phyloP scores from a whole-genome alignment of 2,888 invertebrate genomes.

The Sialis fuliginosa region DNA sequence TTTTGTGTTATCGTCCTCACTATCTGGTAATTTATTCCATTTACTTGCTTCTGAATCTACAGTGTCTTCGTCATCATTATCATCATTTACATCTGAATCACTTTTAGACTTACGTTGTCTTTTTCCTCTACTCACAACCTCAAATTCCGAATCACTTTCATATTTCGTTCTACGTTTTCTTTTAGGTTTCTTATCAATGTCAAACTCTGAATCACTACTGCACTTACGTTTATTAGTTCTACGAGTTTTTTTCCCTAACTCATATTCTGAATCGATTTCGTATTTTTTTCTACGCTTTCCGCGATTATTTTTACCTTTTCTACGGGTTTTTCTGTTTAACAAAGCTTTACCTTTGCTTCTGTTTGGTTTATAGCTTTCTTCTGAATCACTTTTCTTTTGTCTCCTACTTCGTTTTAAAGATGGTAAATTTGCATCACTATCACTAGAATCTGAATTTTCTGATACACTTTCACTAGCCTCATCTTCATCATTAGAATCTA shows the following conservation, averaged over 20 bases:
- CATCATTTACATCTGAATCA: background rate
- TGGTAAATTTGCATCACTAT: slow-evolving; percentile 10
- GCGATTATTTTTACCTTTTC: slow-evolving; percentile 11
- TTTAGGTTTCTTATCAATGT: slow-evolving; percentile 4
- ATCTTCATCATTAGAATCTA: slow-evolving; percentile 1
- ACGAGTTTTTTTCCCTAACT: slow-evolving; percentile 8
- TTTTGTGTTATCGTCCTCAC: background rate
- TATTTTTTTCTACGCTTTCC: slow-evolving; percentile 11
- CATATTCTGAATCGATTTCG: slow-evolving; percentile 14
- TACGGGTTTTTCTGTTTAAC: slow-evolving; percentile 16
- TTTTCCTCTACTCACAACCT: background rate
- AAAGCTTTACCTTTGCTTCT: slow-evolving; percentile 19
- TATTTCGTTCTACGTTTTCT: background rate
- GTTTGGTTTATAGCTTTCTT: slow-evolving; percentile 34
- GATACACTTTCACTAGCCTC: slow-evolving; percentile 1
- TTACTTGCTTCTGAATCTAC: background rate
- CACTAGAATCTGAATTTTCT: slow-evolving; percentile 4
- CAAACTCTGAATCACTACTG: slow-evolving; percentile 5
- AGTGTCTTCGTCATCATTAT: slow-evolving; percentile 5
- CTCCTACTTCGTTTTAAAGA: slow-evolving; percentile 2
- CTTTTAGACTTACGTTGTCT: background rate
- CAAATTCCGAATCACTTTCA: background rate
- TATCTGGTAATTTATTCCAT: background rate
- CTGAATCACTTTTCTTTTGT: slow-evolving; percentile 26
- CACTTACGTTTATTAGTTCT: slow-evolving; percentile 15